These are phyloP conservation scores for Crotophaga sulcirostris DNA, from an alignment of 2,113 vertebrate genomes.

Conservation along the genomic window DNA sequence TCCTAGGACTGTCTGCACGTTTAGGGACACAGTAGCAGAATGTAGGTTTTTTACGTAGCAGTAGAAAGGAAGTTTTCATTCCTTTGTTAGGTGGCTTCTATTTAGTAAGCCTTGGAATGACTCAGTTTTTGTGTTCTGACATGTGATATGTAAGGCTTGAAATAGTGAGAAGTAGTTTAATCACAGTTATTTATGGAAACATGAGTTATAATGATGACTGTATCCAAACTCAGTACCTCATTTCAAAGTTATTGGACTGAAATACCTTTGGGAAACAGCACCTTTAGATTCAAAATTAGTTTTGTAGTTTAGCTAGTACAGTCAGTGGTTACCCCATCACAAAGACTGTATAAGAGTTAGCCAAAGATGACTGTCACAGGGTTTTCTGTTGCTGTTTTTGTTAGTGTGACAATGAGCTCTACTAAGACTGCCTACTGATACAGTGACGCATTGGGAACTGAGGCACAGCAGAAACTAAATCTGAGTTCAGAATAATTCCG, in stretches of 20 bases:
- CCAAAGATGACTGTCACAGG: not conserved
- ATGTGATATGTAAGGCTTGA: not conserved
- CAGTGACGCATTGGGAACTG: not conserved
- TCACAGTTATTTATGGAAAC: not conserved
- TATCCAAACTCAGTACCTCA: not conserved
- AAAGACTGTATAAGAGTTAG: not conserved
- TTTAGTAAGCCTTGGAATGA: not conserved
- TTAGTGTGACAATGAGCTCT: not conserved
- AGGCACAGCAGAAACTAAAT: not conserved
- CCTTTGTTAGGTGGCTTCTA: fast-evolving
- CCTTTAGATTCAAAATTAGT: not conserved
- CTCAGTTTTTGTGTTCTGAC: not conserved
- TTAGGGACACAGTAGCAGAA: not conserved
- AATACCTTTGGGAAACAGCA: not conserved
- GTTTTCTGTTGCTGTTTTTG: not conserved
- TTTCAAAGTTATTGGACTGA: not conserved
- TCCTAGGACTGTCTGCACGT: not conserved
- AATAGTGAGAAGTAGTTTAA: not conserved
- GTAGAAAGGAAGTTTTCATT: not conserved
- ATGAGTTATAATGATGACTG: not conserved
- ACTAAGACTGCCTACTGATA: not conserved
- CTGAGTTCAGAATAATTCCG: not conserved
- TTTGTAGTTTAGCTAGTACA: not conserved
- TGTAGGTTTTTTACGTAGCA: not conserved
- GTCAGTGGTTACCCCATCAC: not conserved